These are phyloP conservation scores for Zaprionus gabonicus DNA, from an alignment of 1,140 invertebrate genomes.

Conservation along the genomic window DNA sequence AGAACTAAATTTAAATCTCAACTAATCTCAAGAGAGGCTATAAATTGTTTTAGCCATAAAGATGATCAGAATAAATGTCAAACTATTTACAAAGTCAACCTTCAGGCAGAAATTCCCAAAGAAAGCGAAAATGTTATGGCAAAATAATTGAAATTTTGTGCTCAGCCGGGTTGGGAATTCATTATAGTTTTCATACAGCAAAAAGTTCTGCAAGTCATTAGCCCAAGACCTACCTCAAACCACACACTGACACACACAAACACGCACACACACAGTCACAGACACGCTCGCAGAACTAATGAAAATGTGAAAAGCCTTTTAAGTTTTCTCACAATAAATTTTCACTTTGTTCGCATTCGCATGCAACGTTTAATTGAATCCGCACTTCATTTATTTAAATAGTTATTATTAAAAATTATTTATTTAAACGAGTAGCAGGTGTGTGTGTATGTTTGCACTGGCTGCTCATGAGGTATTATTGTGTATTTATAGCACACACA, in stretches of 20 bases:
- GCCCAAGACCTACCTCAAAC: constrained; percentile 34
- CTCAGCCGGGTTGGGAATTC: background rate
- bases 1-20: background rate
- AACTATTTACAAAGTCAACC: background rate
- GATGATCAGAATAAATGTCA: background rate
- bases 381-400: constrained; percentile 66
- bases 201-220: constrained; percentile 6
- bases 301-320: constrained; percentile 29
- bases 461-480: constrained; percentile 36
- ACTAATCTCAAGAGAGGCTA: background rate
- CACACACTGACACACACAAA: background rate
- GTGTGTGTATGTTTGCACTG: background rate
- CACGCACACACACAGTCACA: background rate
- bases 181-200: constrained; percentile 5
- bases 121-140: constrained; percentile 5
- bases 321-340: constrained; percentile 47
- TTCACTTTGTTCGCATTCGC: constrained; percentile 35
- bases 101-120: background rate
- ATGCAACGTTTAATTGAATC: constrained; percentile 71
- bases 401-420: constrained; percentile 67
- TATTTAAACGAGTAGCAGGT: constrained; percentile 63
- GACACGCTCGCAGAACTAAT: background rate
- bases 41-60: background rate
- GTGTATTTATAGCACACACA: constrained; percentile 63
- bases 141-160: background rate